Conservation (phyloP, 2,888 invertebrate genomes). For the Lepetodrilus schrolli region DNA sequence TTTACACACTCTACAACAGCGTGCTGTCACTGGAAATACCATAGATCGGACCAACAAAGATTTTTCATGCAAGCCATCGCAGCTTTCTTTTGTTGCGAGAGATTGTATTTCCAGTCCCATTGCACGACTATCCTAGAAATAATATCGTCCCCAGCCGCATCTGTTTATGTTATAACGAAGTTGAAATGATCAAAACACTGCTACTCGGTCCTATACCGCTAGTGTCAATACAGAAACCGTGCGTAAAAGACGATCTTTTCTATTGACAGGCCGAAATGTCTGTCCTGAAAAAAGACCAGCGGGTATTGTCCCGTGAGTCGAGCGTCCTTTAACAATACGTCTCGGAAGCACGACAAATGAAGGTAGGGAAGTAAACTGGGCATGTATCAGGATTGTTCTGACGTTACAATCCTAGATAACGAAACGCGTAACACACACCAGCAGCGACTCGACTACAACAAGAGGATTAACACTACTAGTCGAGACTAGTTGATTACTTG, state of each 20-base stretch:
- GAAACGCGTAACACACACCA: slow-evolving; percentile 20
- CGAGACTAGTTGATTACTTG: too few relatives aligned
- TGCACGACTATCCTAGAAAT: slow-evolving; percentile 1
- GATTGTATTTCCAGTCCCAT: slow-evolving; percentile 20
- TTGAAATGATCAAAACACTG: slow-evolving; percentile 30
- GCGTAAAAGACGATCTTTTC: neutral
- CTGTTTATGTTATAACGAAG: slow-evolving; percentile 26
- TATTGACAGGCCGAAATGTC: neutral
- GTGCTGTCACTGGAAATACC: slow-evolving; percentile 26
- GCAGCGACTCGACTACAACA: too few relatives aligned
- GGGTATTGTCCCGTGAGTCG: neutral
- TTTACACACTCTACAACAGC: slow-evolving; percentile 20
- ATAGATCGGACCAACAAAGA: slow-evolving; percentile 2
- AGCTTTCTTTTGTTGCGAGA: neutral
- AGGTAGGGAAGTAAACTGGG: too few relatives aligned
- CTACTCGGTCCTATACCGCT: neutral
- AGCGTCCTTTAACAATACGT: neutral
- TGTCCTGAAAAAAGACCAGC: neutral
- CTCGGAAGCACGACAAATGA: slow-evolving; percentile 14
- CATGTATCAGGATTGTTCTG: too few relatives aligned
- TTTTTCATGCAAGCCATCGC: neutral
- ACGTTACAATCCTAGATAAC: too few relatives aligned
- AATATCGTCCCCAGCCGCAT: neutral
- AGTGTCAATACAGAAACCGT: slow-evolving; percentile 9
- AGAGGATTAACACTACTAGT: too few relatives aligned